Conservation (phyloP, 1,140 invertebrate genomes). For the Oppia nitens region DNA sequence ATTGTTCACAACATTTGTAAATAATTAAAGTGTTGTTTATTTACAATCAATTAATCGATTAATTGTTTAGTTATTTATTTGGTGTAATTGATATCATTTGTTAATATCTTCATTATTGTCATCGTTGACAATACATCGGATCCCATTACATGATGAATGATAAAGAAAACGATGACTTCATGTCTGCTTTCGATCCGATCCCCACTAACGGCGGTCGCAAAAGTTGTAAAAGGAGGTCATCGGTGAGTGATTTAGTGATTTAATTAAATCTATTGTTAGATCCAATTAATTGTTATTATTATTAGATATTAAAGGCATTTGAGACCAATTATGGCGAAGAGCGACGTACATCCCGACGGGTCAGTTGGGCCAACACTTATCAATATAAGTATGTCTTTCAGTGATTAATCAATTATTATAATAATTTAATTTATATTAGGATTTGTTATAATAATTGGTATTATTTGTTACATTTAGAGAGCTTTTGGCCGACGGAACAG, state of each 20-base stretch:
- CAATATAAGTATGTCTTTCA: neutral
- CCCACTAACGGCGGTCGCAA: too few species aligned
- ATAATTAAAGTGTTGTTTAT: too few species aligned
- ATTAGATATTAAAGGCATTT: neutral
- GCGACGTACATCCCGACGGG: neutral
- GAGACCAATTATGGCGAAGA: neutral
- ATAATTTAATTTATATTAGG: too few species aligned
- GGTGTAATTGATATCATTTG: too few species aligned
- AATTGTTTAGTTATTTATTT: too few species aligned
- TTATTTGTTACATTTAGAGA: neutral
- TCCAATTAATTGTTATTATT: neutral
- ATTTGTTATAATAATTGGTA: neutral
- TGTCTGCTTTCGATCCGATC: neutral
- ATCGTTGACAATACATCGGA: too few species aligned
- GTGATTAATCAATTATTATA: too few species aligned
- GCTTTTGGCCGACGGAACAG: neutral
- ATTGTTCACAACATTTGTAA: too few species aligned
- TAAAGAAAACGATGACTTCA: neutral
- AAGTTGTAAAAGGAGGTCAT: neutral
- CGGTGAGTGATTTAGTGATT: neutral
- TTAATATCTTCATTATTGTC: too few species aligned
- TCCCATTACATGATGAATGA: too few species aligned
- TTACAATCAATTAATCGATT: too few species aligned
- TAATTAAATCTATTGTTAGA: neutral
- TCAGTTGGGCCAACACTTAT: neutral